Evolutionary conservation across 2,888 invertebrate genomes (phyloP).

Genomic region (Nebria brevicollis): DNA sequence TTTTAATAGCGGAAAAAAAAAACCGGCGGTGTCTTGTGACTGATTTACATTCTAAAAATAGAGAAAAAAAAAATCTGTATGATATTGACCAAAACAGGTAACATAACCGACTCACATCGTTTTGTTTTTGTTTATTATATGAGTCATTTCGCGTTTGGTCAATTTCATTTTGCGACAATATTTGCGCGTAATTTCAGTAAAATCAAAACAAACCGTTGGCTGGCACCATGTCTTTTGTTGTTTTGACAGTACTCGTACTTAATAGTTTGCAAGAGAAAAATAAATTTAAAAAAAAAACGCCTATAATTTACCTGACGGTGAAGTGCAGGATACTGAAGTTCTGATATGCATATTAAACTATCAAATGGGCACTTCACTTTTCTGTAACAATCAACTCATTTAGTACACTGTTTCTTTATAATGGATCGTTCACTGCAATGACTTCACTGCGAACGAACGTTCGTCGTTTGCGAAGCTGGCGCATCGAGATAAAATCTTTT

Average conservation of each 20-base stretch:
- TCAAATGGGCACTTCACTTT: not conserved
- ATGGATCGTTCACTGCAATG: not conserved
- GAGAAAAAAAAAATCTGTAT: not conserved
- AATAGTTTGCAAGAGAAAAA: not conserved
- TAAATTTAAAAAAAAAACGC: not conserved
- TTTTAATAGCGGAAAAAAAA: conserved; percentile 31
- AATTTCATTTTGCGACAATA: not conserved
- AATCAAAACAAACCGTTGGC: conserved; percentile 11
- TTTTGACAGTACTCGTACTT: conserved; percentile 30
- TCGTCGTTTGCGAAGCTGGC: conserved; percentile 24
- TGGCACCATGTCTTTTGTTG: conserved; percentile 20
- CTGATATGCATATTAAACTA: conserved; percentile 32
- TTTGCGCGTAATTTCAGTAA: conserved; percentile 14
- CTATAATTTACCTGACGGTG: conserved; percentile 32
- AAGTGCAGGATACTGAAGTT: conserved; percentile 27
- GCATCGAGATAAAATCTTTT: conserved; percentile 33
- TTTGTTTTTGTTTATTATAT: not conserved
- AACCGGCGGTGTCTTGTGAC: conserved; percentile 24
- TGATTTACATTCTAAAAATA: conserved; percentile 39
- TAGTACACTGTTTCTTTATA: not conserved
- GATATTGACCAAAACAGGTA: conserved; percentile 35
- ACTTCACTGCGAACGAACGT: not conserved
- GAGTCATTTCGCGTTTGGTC: conserved; percentile 4
- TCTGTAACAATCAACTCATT: conserved; percentile 3
- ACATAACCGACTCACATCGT: conserved; percentile 13